A percentile compares a stretch with the other conserved stretches of the same genome.
Evolutionary conservation across 1,140 invertebrate genomes (phyloP).

Genomic region (Meloidogyne exigua): DNA sequence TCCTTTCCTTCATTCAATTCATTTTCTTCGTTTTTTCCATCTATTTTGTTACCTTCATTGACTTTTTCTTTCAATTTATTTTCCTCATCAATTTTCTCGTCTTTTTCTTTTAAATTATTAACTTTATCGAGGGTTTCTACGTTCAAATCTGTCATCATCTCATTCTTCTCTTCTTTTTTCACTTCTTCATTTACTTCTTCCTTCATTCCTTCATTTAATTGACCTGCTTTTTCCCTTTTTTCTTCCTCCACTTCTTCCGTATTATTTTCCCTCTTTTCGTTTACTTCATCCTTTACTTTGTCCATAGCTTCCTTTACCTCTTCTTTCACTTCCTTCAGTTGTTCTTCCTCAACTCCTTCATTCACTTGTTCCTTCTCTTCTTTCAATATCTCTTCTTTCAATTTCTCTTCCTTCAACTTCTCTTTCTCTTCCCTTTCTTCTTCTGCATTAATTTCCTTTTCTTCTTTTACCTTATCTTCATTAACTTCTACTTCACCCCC

Average conservation of each 20-base stretch:
- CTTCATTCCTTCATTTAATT: neutral
- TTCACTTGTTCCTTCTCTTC: neutral
- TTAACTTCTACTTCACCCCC: neutral
- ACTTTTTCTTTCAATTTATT: neutral
- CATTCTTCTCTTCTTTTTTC: neutral
- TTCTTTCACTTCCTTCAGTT: neutral
- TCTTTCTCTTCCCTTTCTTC: neutral
- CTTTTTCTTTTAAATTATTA: neutral
- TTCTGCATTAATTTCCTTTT: neutral
- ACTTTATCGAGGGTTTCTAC: too few species aligned
- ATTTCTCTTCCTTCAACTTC: neutral
- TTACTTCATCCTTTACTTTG: neutral
- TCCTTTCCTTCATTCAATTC: neutral
- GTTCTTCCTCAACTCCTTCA: neutral
- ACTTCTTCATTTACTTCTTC: neutral
- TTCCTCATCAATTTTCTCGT: neutral
- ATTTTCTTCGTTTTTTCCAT: neutral
- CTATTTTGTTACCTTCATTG: too few species aligned
- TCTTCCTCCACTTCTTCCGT: neutral
- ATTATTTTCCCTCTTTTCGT: too few species aligned
- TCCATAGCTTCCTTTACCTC: neutral
- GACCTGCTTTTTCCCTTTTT: neutral
- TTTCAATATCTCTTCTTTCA: neutral
- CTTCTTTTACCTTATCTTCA: neutral
- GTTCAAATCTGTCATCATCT: too few species aligned